Percentiles rank a stretch among this genome's conserved stretches.
Conservation (phyloP, 1,140 invertebrate genomes). For the Drosophila elegans region DNA sequence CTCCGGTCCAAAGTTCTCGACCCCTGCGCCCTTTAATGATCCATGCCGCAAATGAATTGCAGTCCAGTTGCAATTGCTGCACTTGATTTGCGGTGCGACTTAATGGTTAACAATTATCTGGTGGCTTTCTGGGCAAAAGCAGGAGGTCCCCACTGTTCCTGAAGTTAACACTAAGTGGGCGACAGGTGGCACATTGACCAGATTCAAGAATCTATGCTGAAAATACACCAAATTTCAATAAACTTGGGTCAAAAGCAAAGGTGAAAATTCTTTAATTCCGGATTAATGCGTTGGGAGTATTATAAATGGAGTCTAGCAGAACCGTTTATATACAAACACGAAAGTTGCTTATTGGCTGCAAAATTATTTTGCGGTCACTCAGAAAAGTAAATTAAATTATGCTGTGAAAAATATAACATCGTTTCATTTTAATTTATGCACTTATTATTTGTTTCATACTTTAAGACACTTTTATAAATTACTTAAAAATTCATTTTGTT, state of each 20-base stretch:
- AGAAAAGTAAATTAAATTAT: no score
- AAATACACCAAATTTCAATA: neutral
- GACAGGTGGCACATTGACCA: slow-evolving; percentile 42
- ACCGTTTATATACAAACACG: no score
- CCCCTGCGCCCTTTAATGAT: slow-evolving; percentile 36
- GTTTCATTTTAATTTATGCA: no score
- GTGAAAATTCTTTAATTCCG: neutral
- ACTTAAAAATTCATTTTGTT: no score
- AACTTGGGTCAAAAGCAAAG: neutral
- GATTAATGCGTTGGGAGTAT: neutral
- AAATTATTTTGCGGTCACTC: no score
- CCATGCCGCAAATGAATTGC: slow-evolving; percentile 75
- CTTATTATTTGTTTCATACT: no score
- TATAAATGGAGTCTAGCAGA: no score
- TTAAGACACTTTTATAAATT: no score
- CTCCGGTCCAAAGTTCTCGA: slow-evolving; percentile 44
- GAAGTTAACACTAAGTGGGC: slow-evolving; percentile 40
- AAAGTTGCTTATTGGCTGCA: no score
- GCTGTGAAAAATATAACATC: no score
- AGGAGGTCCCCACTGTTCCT: slow-evolving; percentile 15
- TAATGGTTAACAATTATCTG: slow-evolving; percentile 78
- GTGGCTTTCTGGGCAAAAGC: slow-evolving; percentile 37
- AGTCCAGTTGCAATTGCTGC: slow-evolving; percentile 76
- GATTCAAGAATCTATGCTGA: neutral
- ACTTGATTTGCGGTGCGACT: slow-evolving; percentile 78